Base-by-base conservation (phyloP, 2,113 vertebrate genomes). In the Gymnogyps californianus region DNA sequence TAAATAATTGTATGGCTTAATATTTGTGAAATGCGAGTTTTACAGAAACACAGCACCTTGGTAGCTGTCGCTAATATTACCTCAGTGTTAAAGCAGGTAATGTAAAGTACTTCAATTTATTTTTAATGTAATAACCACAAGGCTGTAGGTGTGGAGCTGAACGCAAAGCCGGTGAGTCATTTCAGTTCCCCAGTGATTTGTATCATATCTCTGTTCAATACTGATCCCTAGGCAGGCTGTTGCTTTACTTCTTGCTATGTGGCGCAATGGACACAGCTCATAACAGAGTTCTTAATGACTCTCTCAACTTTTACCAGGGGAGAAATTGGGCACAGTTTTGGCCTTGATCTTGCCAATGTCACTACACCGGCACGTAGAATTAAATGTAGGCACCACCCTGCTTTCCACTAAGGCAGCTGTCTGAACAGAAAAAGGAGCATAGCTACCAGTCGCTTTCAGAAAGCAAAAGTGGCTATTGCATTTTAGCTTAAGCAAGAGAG, bases 61-160 rank as follows among this genome's bases (percentile, higher is more conserved):
- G 13, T 89, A 83, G 64, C 55, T 92, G 57, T 87, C 80, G 91
- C 28, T 72, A 54, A 46, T 84, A 57, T n/a, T 89, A 32, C 66
- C 36, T 64, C 36, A 66, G 52, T 51, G 55, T 80, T 82, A 76
- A 87, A 83, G 70, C 25, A 67, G 87, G 83, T 82, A 57, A 87
- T 57, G 57, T 46, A 9, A 94, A 87, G 40, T 57, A 51, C 22
- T 93, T 89, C 32, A 40, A 54, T 79, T 94, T 91, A 91, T 89
- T 92, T 95, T 94, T 87, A 87, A 76, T 1, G 11, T 54, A 66
- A 84, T 72, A 93, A 78, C n/a, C n/a, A 28, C 2, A 17, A 78
- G 82, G 86, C 76, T 59, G 83, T 95, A 81, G 83, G 61, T 91
- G 86, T 79, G 65, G 65, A 94, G 91, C 77, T 62, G 65, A 83